Percentiles rank a stretch among this genome's conserved stretches.
phyloP scores from a whole-genome alignment of 2,888 invertebrate genomes.

The Dione juno region DNA sequence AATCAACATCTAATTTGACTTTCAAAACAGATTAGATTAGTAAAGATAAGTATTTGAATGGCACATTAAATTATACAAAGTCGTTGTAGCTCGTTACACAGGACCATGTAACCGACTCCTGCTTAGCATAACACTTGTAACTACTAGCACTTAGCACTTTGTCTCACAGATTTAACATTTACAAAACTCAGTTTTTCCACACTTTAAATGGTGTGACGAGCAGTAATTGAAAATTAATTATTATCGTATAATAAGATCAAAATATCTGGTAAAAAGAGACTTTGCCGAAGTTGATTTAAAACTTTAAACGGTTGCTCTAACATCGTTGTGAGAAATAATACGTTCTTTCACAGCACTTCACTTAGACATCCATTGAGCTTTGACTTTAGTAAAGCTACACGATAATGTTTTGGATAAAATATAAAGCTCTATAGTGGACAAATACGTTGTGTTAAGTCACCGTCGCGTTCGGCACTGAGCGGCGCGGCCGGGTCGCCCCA shows the following conservation, averaged over 20 bases:
- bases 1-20: conserved; percentile 61
- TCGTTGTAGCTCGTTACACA: conserved; percentile 38
- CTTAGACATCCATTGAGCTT: conserved; percentile 38
- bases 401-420: conserved; percentile 32
- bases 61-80: conserved; percentile 58
- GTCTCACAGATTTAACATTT: conserved; percentile 34
- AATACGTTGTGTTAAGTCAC: conserved; percentile 56
- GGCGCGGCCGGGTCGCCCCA: conserved; percentile 69
- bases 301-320: conserved; percentile 74
- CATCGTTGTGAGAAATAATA: conserved; percentile 64
- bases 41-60: conserved; percentile 70
- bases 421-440: conserved; percentile 36
- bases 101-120: conserved; percentile 33
- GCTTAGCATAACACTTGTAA: conserved; percentile 37
- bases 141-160: conserved; percentile 33
- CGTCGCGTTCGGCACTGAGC: conserved; percentile 69
- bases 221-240: conserved; percentile 57
- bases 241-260: conserved; percentile 79
- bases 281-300: conserved; percentile 71
- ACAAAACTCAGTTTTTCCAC: conserved; percentile 41
- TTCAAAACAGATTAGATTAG: conserved; percentile 68
- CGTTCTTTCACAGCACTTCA: conserved; percentile 36
- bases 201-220: conserved; percentile 27
- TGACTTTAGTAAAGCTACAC: conserved; percentile 27
- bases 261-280: conserved; percentile 70